Evolutionary conservation across 2,888 invertebrate species (phyloP).

Genomic region (Drosophila borealis): DNA sequence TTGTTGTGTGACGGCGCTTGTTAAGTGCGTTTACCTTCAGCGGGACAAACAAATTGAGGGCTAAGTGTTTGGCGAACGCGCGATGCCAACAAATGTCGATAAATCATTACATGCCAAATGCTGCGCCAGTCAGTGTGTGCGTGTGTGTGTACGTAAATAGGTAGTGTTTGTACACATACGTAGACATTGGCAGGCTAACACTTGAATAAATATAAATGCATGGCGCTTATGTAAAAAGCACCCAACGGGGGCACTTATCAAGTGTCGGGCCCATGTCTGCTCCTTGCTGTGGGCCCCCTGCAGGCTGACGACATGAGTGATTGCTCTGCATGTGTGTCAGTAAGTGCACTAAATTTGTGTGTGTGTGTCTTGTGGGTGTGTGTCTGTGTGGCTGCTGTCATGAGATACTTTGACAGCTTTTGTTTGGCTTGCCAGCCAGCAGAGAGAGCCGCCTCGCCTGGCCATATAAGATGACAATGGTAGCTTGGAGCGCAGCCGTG

Average conservation of each 20-base stretch:
- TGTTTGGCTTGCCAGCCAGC: slow-evolving; percentile 55
- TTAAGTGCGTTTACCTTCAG: slow-evolving; percentile 55
- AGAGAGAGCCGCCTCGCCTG: slow-evolving; percentile 21
- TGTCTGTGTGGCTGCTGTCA: slow-evolving; percentile 54
- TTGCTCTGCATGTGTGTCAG: slow-evolving; percentile 60
- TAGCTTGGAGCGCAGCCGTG: slow-evolving; percentile 25
- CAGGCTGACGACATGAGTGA: slow-evolving; percentile 62
- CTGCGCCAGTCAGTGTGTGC: slow-evolving; percentile 26
- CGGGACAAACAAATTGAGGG: slow-evolving; percentile 58
- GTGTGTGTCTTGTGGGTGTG: slow-evolving; percentile 20
- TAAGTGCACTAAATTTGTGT: slow-evolving; percentile 23
- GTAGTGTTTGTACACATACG: slow-evolving; percentile 47
- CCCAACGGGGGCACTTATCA: slow-evolving; percentile 73
- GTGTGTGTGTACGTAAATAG: slow-evolving; percentile 22
- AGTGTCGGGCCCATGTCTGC: slow-evolving; percentile 38
- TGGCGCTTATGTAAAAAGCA: slow-evolving; percentile 70
- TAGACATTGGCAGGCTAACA: slow-evolving; percentile 53
- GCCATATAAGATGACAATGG: slow-evolving; percentile 58
- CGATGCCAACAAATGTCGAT: slow-evolving; percentile 62
- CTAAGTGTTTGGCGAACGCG: slow-evolving; percentile 51
- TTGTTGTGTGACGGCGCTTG: slow-evolving; percentile 27
- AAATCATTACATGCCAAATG: slow-evolving; percentile 74
- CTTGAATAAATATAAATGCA: slow-evolving; percentile 78
- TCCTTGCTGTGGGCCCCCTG: slow-evolving; percentile 14
- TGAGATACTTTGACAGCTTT: slow-evolving; percentile 78